Conservation (phyloP, 1,140 invertebrate genomes). For the Neuroterus valhalla region DNA sequence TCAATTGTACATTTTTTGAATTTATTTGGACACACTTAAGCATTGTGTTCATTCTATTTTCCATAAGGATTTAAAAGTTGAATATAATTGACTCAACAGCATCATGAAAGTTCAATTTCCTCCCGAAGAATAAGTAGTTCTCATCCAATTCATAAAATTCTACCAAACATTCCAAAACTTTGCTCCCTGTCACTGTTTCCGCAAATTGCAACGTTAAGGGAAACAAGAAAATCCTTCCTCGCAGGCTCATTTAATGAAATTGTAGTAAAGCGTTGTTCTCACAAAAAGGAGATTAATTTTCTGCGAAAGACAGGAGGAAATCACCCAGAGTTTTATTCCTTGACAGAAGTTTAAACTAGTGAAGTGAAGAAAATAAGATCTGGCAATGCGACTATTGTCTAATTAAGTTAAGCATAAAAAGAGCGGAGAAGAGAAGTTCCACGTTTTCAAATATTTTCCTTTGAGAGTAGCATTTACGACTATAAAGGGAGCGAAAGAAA, state of each 20-base stretch:
- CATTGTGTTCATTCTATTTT: too few species aligned
- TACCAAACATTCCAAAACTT: too few species aligned
- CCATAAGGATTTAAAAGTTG: too few species aligned
- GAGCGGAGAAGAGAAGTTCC: neutral
- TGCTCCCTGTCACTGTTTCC: too few species aligned
- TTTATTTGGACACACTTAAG: too few species aligned
- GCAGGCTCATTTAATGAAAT: neutral
- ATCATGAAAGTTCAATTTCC: too few species aligned
- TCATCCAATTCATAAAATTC: too few species aligned
- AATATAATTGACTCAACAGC: too few species aligned
- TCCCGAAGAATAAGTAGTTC: too few species aligned
- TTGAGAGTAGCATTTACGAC: slow-evolving; percentile 4
- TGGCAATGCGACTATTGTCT: neutral
- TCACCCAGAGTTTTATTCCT: neutral
- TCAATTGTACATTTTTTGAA: too few species aligned
- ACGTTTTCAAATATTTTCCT: slow-evolving; percentile 5
- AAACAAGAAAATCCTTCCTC: neutral
- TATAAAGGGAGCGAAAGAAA: neutral
- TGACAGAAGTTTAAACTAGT: neutral
- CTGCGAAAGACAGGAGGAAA: too few species aligned
- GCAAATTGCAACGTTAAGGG: too few species aligned
- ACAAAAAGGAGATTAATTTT: slow-evolving; percentile 11
- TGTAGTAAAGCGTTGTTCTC: neutral
- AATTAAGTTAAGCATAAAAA: slow-evolving; percentile 8
- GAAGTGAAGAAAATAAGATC: neutral